Evolutionary conservation across 2,888 invertebrate species (phyloP).

Genomic region (Monopis laevigella): DNA sequence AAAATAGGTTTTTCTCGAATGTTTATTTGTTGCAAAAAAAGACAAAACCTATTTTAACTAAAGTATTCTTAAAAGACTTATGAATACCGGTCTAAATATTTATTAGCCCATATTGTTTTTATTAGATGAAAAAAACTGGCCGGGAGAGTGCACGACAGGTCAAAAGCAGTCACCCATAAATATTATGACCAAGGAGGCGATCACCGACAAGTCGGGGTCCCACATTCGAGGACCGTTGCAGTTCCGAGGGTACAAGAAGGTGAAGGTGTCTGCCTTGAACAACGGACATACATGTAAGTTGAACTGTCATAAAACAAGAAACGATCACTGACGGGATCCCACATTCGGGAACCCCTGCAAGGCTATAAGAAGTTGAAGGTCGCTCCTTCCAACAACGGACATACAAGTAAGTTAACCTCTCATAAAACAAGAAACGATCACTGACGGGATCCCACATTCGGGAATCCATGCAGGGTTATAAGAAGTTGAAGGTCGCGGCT

Average conservation of each 20-base stretch:
- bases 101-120: too few relatives aligned
- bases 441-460: constrained; percentile 41
- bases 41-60: too few relatives aligned
- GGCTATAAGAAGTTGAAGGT: constrained; percentile 38
- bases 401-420: constrained; percentile 50
- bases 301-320: too few relatives aligned
- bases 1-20: too few relatives aligned
- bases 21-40: too few relatives aligned
- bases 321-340: too few relatives aligned
- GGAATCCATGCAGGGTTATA: constrained; percentile 45
- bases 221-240: constrained; percentile 43
- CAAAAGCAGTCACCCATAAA: constrained; percentile 80
- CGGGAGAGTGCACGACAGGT: constrained; percentile 71
- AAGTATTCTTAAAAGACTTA: too few relatives aligned
- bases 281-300: constrained; percentile 52
- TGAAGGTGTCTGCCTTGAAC: constrained; percentile 34
- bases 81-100: too few relatives aligned
- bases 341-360: constrained; percentile 42
- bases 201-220: constrained; percentile 50
- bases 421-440: too few relatives aligned
- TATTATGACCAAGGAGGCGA: constrained; percentile 64
- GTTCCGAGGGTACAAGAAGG: constrained; percentile 40
- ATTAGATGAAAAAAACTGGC: constrained; percentile 63
- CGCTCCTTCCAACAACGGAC: constrained; percentile 41
- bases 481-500: constrained; percentile 31